phyloP scores from a whole-genome alignment of 2,888 invertebrate species.

The Lampropteryx suffumata region DNA sequence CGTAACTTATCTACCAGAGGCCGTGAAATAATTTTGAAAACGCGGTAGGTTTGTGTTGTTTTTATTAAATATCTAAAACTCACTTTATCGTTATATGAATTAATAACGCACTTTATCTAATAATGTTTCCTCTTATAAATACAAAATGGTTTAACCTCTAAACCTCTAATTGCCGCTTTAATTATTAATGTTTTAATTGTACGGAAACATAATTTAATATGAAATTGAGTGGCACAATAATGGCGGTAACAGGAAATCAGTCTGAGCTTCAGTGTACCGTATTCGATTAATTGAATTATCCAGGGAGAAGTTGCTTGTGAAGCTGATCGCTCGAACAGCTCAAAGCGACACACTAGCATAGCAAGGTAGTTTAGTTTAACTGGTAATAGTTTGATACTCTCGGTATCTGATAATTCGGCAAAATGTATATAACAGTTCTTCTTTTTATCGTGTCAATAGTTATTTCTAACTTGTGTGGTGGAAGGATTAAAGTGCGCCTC shows the following conservation, averaged over 20 bases:
- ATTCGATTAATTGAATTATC: constrained; percentile 78
- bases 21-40: too few relatives aligned
- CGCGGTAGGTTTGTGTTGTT: too few relatives aligned
- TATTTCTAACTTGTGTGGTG: too few relatives aligned
- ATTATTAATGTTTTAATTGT: constrained; percentile 30
- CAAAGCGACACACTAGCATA: constrained; percentile 32
- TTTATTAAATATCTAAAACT: too few relatives aligned
- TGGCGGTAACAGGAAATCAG: constrained; percentile 74
- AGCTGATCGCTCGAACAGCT: constrained; percentile 46
- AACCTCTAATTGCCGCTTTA: constrained; percentile 17
- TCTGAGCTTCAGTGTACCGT: constrained; percentile 60
- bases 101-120: too few relatives aligned
- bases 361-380: constrained; percentile 6
- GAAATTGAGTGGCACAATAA: constrained; percentile 69
- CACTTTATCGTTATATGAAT: too few relatives aligned
- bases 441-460: too few relatives aligned
- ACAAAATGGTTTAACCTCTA: constrained; percentile 3
- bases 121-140: constrained; percentile 9
- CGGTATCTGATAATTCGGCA: too few relatives aligned
- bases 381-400: not conserved
- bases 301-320: constrained; percentile 55
- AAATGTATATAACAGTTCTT: too few relatives aligned
- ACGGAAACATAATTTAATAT: constrained; percentile 62
- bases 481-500: too few relatives aligned
- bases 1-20: too few relatives aligned